A percentile compares a stretch with the other conserved stretches of the same genome.
These are phyloP conservation scores for Otus sunia DNA, from an alignment of 2,113 vertebrate genomes.

Conservation along the genomic window DNA sequence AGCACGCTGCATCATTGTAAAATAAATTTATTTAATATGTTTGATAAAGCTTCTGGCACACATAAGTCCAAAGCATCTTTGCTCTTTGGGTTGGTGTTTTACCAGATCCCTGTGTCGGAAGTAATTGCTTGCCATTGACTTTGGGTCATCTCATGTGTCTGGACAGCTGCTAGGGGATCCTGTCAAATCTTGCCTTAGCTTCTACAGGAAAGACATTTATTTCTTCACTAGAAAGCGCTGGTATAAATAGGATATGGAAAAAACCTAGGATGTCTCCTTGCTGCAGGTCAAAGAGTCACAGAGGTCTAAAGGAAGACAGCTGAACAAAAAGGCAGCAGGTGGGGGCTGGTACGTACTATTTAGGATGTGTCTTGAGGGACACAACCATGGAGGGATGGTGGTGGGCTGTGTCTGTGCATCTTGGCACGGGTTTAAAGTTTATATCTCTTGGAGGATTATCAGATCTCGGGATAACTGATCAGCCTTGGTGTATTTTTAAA, in stretches of 20 bases:
- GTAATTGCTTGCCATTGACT: background rate
- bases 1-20: background rate
- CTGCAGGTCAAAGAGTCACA: slow-evolving; percentile 51
- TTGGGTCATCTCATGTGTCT: slow-evolving; percentile 24
- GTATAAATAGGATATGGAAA: slow-evolving; percentile 54
- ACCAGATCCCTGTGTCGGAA: background rate
- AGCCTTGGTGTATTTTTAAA: slow-evolving; percentile 52
- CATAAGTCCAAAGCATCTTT: background rate
- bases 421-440: slow-evolving; percentile 23
- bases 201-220: slow-evolving; percentile 35
- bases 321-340: slow-evolving; percentile 48
- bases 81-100: background rate
- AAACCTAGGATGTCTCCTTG: slow-evolving; percentile 23
- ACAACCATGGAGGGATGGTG: background rate
- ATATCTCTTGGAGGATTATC: slow-evolving; percentile 31
- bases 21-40: background rate
- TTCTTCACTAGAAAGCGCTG: slow-evolving; percentile 58
- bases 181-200: slow-evolving; percentile 55
- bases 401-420: background rate
- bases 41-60: background rate
- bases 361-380: slow-evolving; percentile 23
- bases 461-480: background rate
- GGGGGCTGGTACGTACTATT: slow-evolving; percentile 24
- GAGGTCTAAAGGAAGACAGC: slow-evolving; percentile 62
- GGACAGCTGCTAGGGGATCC: slow-evolving; percentile 44